These are phyloP conservation scores for Thaleichthys pacificus DNA, from an alignment of 2,797 vertebrate genomes.

Conservation along the genomic window DNA sequence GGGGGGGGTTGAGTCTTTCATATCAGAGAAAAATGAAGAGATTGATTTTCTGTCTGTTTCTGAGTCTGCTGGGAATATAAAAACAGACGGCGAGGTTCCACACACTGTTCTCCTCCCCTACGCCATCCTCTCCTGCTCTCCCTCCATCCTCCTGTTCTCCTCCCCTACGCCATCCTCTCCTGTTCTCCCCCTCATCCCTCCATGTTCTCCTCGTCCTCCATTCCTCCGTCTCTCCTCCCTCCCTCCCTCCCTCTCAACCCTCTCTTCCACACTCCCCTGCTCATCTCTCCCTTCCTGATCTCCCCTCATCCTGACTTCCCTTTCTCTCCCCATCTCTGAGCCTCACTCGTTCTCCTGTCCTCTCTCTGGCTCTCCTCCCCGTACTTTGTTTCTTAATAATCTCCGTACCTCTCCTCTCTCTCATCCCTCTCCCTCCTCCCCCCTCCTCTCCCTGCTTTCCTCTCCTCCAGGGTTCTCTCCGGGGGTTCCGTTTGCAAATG, in stretches of 20 bases:
- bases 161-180: too few species aligned
- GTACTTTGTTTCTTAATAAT: background rate
- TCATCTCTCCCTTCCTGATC: background rate
- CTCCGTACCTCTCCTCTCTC: background rate
- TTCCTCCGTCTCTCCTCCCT: background rate
- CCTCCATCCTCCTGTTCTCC: too few species aligned
- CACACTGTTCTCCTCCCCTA: slow-evolving; percentile 20
- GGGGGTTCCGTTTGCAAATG: slow-evolving; percentile 7
- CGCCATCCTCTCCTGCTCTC: slow-evolving; percentile 2
- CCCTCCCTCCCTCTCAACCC: background rate
- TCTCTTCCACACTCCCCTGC: background rate
- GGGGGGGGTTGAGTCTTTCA: slow-evolving; percentile 60
- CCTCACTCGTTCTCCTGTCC: background rate
- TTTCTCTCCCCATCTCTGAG: background rate
- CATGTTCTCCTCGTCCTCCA: background rate
- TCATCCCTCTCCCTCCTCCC: background rate
- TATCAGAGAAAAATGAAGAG: slow-evolving; percentile 67
- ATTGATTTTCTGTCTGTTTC: slow-evolving; percentile 76
- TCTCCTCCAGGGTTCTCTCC: background rate
- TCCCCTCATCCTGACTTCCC: background rate
- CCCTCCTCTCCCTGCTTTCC: slow-evolving; percentile 11
- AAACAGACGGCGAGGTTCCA: slow-evolving; percentile 67
- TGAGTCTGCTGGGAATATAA: slow-evolving; percentile 70
- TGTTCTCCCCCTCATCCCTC: too few species aligned
- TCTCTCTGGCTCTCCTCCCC: background rate